phyloP scores from a whole-genome alignment of 2,797 vertebrate species.

The Sciaenops ocellatus region DNA sequence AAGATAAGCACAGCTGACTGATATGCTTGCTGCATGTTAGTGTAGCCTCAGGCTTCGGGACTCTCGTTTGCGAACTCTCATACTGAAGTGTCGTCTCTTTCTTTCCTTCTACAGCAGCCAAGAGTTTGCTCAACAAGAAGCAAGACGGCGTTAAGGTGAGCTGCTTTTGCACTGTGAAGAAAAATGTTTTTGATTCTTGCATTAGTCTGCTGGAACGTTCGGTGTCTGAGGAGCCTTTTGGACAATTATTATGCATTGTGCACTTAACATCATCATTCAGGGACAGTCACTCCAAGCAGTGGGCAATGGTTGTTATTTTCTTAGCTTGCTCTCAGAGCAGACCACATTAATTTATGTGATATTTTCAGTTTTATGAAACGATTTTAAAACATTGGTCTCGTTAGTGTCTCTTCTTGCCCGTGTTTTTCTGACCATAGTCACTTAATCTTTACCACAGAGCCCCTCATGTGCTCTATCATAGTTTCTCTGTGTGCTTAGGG shows the following conservation, averaged over 20 bases:
- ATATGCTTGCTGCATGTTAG: constrained; percentile 81
- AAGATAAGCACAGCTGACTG: constrained; percentile 61
- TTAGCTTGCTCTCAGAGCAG: constrained; percentile 29
- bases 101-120: constrained; percentile 92
- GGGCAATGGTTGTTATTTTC: constrained; percentile 38
- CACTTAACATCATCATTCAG: constrained; percentile 71
- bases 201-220: constrained; percentile 59
- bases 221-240: constrained; percentile 55
- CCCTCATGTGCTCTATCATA: constrained; percentile 16
- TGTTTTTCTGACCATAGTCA: constrained; percentile 21
- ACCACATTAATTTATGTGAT: constrained; percentile 5
- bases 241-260: constrained; percentile 67
- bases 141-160: constrained; percentile 96
- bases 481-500: constrained; percentile 35
- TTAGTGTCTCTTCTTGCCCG: constrained; percentile 26
- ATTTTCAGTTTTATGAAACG: constrained; percentile 17
- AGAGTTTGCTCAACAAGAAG: constrained; percentile 97
- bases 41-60: constrained; percentile 37
- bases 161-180: constrained; percentile 50
- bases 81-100: constrained; percentile 57
- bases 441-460: constrained; percentile 23
- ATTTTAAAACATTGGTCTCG: constrained; percentile 9
- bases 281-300: constrained; percentile 65
- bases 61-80: constrained; percentile 27
- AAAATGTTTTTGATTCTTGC: constrained; percentile 53